Evolutionary conservation across 2,797 vertebrate species (phyloP).

Genomic region (Siniperca obscura): DNA sequence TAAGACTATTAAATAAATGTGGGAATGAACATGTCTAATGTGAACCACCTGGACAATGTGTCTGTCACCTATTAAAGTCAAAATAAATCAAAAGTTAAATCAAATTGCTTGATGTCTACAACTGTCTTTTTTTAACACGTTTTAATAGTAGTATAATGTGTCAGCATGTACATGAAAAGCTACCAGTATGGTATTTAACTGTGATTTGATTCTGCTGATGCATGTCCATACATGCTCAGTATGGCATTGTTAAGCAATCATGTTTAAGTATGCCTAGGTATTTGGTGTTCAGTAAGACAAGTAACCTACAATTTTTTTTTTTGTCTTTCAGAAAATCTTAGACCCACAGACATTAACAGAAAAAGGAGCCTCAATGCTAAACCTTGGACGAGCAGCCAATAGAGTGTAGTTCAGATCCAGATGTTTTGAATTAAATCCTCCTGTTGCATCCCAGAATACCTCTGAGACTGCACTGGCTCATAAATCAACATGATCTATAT

Average conservation of each 20-base stretch:
- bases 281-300: constrained; percentile 31
- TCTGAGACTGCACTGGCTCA: constrained; percentile 52
- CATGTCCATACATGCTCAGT: background rate
- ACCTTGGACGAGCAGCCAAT: constrained; percentile 43
- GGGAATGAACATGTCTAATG: too few species aligned
- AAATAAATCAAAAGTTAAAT: background rate
- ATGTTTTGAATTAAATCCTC: constrained; percentile 79
- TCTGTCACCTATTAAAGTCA: too few species aligned
- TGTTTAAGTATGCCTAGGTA: background rate
- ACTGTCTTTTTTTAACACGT: background rate
- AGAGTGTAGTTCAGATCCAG: constrained; percentile 61
- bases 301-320: constrained; percentile 1
- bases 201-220: background rate
- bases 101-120: background rate
- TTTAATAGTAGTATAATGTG: too few species aligned
- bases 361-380: constrained; percentile 35
- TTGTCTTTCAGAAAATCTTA: constrained; percentile 14
- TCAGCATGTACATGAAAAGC: background rate
- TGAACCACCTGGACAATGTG: too few species aligned
- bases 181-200: background rate
- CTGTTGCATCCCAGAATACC: constrained; percentile 70
- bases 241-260: too few species aligned
- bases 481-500: constrained; percentile 72
- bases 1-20: too few species aligned
- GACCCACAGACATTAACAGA: constrained; percentile 21